These are phyloP conservation scores for Ametastegia equiseti DNA, from an alignment of 2,888 invertebrate species.

Conservation along the genomic window DNA sequence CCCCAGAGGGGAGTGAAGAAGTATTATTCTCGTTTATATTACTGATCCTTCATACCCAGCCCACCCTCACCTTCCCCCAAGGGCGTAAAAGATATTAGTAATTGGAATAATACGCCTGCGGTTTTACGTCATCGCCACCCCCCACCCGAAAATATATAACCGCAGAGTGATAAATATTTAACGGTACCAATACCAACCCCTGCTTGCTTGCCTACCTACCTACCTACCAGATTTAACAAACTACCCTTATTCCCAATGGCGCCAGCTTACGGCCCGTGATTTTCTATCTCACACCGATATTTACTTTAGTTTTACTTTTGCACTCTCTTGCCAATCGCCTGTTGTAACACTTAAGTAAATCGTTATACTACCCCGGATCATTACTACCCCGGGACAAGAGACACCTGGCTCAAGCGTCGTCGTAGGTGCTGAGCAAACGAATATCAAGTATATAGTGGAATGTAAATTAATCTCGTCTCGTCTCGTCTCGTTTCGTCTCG, in stretches of 20 bases:
- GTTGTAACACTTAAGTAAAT: conserved; percentile 11
- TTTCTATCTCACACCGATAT: neutral
- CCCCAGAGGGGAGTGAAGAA: neutral
- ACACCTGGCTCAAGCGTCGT: neutral
- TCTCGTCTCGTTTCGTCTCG: neutral
- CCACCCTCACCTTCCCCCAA: no score
- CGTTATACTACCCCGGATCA: neutral
- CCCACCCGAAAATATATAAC: neutral
- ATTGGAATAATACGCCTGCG: neutral
- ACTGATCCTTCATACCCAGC: neutral
- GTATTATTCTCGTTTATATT: conserved; percentile 17
- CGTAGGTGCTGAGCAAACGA: conserved; percentile 19
- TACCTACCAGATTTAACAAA: neutral
- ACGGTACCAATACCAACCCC: neutral
- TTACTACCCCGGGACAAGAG: neutral
- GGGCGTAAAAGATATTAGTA: neutral
- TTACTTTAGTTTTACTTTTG: neutral
- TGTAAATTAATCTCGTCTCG: conserved; percentile 19
- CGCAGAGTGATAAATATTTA: conserved; percentile 32
- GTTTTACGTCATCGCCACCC: neutral
- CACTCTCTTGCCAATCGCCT: neutral
- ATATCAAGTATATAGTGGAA: conserved; percentile 9
- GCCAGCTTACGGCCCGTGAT: neutral
- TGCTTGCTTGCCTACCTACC: neutral
- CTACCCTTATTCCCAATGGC: neutral